phyloP scores from a whole-genome alignment of 1,140 invertebrate genomes.

The Nasonia giraulti region DNA sequence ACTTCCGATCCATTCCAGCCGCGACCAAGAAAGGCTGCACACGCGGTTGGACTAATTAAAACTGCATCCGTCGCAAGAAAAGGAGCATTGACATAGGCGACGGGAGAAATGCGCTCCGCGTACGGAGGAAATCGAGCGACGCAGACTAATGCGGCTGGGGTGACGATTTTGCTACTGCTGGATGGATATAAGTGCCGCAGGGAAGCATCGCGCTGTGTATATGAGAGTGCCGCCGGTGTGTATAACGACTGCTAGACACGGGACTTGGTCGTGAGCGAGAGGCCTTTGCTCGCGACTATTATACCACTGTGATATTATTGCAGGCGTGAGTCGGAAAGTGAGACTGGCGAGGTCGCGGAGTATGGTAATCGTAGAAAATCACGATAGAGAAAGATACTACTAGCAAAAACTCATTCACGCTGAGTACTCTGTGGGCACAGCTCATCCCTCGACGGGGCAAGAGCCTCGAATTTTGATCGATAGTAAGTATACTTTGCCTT shows the following conservation, averaged over 20 bases:
- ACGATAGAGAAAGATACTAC: too few relatives aligned
- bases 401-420: too few relatives aligned
- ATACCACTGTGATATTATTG: too few relatives aligned
- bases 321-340: not conserved
- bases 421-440: too few relatives aligned
- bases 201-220: not conserved
- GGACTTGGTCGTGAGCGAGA: not conserved
- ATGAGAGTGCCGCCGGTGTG: too few relatives aligned
- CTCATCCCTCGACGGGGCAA: too few relatives aligned
- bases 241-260: not conserved
- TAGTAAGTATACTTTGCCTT: not conserved
- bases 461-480: not conserved
- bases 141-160: slow-evolving; percentile 13
- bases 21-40: not conserved
- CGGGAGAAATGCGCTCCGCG: slow-evolving; percentile 22
- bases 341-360: too few relatives aligned
- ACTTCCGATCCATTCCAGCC: not conserved
- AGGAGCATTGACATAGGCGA: not conserved
- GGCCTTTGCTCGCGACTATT: not conserved
- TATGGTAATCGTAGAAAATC: too few relatives aligned
- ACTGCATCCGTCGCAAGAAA: not conserved
- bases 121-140: slow-evolving; percentile 21
- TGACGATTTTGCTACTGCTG: too few relatives aligned
- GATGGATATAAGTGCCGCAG: not conserved
- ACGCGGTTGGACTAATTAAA: slow-evolving; percentile 33